Conservation (phyloP, 1,140 invertebrate species). For the Drosophila mojavensis region DNA sequence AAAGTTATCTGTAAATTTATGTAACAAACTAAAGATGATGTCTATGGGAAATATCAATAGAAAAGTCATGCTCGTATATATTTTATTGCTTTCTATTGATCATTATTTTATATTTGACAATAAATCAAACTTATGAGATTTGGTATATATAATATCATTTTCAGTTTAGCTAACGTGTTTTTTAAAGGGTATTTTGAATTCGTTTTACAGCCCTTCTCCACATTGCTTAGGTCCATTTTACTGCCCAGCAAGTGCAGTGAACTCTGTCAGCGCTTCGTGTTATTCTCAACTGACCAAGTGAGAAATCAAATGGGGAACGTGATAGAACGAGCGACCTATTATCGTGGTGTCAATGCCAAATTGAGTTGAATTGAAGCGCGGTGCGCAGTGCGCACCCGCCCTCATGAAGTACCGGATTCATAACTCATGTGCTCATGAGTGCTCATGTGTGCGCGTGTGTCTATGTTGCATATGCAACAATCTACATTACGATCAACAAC, state of each 20-base stretch:
- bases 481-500: conserved; percentile 35
- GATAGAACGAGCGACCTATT: conserved; percentile 28
- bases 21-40: too few relatives aligned
- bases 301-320: conserved; percentile 62
- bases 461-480: conserved; percentile 45
- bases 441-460: conserved; percentile 28
- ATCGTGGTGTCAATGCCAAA: conserved; percentile 67
- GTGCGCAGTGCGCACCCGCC: conserved; percentile 32
- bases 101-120: too few relatives aligned
- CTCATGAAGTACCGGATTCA: conserved; percentile 58
- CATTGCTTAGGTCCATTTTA: background rate
- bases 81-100: too few relatives aligned
- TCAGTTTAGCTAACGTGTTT: background rate
- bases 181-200: background rate
- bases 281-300: conserved; percentile 24
- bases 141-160: too few relatives aligned
- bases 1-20: too few relatives aligned
- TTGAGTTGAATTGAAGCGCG: conserved; percentile 69
- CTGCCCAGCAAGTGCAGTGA: conserved; percentile 57
- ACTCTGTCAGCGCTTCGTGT: conserved; percentile 18
- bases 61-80: too few relatives aligned
- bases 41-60: too few relatives aligned
- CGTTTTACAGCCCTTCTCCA: background rate
- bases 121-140: too few relatives aligned
- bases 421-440: conserved; percentile 44